Base-by-base conservation (phyloP, 2,113 vertebrate genomes). In the Mesitornis unicolor region DNA sequence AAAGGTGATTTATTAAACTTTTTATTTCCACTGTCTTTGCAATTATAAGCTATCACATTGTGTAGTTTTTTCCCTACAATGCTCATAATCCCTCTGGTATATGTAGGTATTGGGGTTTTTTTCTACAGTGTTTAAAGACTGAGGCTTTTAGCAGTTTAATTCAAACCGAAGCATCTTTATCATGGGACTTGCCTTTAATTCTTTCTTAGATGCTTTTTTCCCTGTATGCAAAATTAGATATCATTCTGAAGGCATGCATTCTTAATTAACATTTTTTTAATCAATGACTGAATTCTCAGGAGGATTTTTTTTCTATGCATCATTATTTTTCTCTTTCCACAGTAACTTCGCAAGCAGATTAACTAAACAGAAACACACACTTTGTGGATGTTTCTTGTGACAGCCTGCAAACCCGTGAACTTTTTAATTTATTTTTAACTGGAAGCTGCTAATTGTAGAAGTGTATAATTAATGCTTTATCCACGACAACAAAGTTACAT, bases 201-300 rank as follows among this genome's bases (percentile, higher is more conserved):
- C 78, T 96, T 87, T 91, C 84, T 94, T 76, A 90, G 95, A 90
- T 97, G 89, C 60, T 93, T 96, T 95, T 96, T 70, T 69, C 88
- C 90, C 91, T 92, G 81, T 86, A 91, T 93, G 76, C 77, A 74
- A 97, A 97, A 97, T 97, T 95, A 93, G 93, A 95, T 95, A 83
- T 78, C 63, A 83, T 94, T 98, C 96, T 96, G 93, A 96, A 97
- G 95, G 61, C 76, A 85, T 96, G 87, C 74, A 91, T 97, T 94
- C 91, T 95, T 93, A 95, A 97, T 97, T 96, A 95, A 90, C 91
- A 90, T 95, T 94, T 97, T 96, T 93, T 93, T 85, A 97, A 96
- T 84, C 64, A 91, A 78, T 95, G 89, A 64, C 80, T 96, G 53
- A 38, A 92, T 81, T 78, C 93, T 96, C 93, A 84, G 78, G 93